Percentiles rank a stretch among this genome's conserved stretches.
These are phyloP conservation scores for Cantharis rustica DNA, from an alignment of 2,888 invertebrate species.

Conservation along the genomic window DNA sequence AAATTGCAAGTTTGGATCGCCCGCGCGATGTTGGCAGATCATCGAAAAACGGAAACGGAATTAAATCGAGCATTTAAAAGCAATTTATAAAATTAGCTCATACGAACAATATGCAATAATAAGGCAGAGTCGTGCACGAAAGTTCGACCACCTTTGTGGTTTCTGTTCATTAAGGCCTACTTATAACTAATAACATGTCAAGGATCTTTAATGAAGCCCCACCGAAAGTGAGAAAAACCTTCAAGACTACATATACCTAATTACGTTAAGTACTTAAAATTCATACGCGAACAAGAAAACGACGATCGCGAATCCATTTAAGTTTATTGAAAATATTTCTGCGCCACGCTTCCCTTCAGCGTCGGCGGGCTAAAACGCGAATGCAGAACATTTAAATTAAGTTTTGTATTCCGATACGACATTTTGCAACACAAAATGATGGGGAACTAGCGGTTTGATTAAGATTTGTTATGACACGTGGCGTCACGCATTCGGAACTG, in stretches of 20 bases:
- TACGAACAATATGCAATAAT: slow-evolving; percentile 35
- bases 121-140: slow-evolving; percentile 17
- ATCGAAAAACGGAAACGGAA: slow-evolving; percentile 16
- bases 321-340: background rate
- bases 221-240: background rate
- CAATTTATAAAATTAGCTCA: slow-evolving; percentile 34
- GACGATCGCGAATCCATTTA: background rate
- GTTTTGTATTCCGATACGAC: slow-evolving; percentile 8
- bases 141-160: slow-evolving; percentile 22
- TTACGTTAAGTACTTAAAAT: background rate
- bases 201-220: slow-evolving; percentile 11
- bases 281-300: background rate
- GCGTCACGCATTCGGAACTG: slow-evolving; percentile 26
- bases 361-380: background rate
- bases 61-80: slow-evolving; percentile 32
- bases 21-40: background rate
- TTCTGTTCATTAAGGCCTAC: slow-evolving; percentile 16
- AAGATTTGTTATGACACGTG: slow-evolving; percentile 33
- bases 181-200: slow-evolving; percentile 10
- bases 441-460: slow-evolving; percentile 21
- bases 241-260: background rate
- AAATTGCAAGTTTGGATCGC: background rate
- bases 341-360: background rate
- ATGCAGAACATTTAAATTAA: slow-evolving; percentile 17
- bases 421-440: slow-evolving; percentile 11